A percentile compares a stretch with the other conserved stretches of the same genome.
phyloP scores from a whole-genome alignment of 2,113 vertebrate species.

The Ptilonorhynchus violaceus region DNA sequence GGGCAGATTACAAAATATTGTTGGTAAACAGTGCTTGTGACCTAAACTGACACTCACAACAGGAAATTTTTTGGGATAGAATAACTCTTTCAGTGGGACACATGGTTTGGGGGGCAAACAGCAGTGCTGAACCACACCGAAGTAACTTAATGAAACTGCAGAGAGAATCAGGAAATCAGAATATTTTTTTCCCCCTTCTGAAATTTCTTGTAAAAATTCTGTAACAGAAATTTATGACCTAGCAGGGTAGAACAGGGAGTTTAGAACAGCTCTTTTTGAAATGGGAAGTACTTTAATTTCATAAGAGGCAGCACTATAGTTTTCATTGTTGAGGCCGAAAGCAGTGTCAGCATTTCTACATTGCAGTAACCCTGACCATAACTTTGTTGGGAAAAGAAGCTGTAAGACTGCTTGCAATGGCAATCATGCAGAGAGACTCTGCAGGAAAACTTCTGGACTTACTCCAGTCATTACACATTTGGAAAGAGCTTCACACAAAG shows the following conservation, averaged over 20 bases:
- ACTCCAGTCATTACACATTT: conserved; percentile 78
- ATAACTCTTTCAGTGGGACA: neutral
- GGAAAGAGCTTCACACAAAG: conserved; percentile 78
- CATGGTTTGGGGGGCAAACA: neutral
- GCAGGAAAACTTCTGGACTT: conserved; percentile 74
- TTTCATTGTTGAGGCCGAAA: neutral
- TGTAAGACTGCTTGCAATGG: conserved; percentile 55
- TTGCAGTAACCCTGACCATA: neutral
- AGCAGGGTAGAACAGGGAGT: neutral
- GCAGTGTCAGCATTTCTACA: neutral
- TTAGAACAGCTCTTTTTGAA: neutral
- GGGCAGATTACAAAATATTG: neutral
- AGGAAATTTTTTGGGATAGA: neutral
- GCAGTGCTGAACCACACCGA: neutral
- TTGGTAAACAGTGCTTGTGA: neutral
- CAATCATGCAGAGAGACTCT: conserved; percentile 67
- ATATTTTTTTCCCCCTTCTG: neutral
- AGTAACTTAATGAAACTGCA: neutral
- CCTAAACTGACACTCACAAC: neutral
- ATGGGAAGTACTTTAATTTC: conserved; percentile 1
- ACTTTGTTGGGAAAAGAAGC: conserved; percentile 56
- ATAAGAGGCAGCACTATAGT: neutral
- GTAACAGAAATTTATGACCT: neutral
- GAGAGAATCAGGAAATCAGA: neutral
- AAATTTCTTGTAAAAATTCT: neutral